Evolutionary conservation across 1,140 invertebrate species (phyloP), one percentile per base, ranked within the genome.

Genomic region (Platorchestia sp.): DNA sequence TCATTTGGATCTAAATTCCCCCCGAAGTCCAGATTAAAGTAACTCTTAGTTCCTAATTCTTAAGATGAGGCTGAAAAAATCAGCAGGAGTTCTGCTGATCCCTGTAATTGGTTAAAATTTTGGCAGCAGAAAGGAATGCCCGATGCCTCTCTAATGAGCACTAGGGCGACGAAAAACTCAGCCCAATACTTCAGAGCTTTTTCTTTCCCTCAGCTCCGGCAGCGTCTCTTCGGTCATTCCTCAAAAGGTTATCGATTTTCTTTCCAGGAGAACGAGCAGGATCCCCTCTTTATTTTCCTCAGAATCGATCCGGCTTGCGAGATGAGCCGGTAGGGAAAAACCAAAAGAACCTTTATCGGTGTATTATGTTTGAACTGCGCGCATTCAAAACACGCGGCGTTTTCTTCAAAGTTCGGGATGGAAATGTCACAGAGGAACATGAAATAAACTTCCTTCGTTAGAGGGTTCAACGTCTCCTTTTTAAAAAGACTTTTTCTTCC

Each of bases 181-280:
- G 59, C 36, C 59, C 59, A 75, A 75, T 75, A 75, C 59, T 75
- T 75, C 59, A 75, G 59, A 27, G 59, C 1, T 75, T 75, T 75
- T 75, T 75, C 59, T 19, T 75, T 75, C 27, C 27, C 14, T 75
- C 59, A 75, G 59, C 59, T 75, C 59, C 36, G 59, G 59, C 59
- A 1, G 27, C 59, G 59, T 75, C 59, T 75, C 14, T 75, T 75
- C 59, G 59, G 27, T 75, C 59, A 75, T 75, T 75, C 59, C 59
- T 75, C 59, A 75, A 75, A 75, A 75, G 59, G 59, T 75, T 75
- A 75, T 75, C 59, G 59, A 75, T 75, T 75, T 75, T 75, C 59
- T 75, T 75, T 75, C 59, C 59, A 75, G 59, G 59, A 75, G 27
- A 27, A 75, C 59, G 59, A 75, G 59, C 59, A 22, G 59, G 27